A percentile compares a stretch with the other conserved stretches of the same genome.
Conservation (phyloP, 2,888 invertebrate genomes). For the Calliopum simillimum region DNA sequence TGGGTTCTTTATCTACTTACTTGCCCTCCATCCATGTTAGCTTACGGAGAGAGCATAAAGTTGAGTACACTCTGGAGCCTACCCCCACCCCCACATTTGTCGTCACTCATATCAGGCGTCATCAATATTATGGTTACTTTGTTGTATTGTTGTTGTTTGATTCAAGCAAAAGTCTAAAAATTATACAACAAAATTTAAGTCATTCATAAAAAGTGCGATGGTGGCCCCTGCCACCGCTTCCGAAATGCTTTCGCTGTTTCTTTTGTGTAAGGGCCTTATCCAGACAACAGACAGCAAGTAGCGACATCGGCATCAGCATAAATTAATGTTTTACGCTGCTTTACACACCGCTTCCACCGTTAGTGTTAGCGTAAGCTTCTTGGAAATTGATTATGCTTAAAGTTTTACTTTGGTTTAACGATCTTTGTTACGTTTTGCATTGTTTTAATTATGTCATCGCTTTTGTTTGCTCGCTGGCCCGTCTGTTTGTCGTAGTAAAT, state of each 20-base stretch:
- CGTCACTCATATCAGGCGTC: slow-evolving; percentile 20
- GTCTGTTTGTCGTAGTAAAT: background rate
- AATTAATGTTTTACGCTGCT: background rate
- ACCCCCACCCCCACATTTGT: background rate
- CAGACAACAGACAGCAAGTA: background rate
- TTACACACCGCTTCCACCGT: background rate
- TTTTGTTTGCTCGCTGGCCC: background rate
- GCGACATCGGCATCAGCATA: background rate
- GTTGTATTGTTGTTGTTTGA: background rate
- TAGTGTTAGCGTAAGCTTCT: background rate
- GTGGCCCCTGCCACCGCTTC: no score
- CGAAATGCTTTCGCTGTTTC: background rate
- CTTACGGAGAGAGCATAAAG: background rate
- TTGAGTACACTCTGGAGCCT: background rate
- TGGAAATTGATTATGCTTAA: slow-evolving; percentile 4
- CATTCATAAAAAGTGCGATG: no score
- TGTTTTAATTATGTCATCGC: slow-evolving; percentile 21
- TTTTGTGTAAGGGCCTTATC: background rate
- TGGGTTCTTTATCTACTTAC: background rate
- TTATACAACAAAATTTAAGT: no score
- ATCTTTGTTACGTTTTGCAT: background rate
- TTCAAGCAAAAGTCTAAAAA: background rate
- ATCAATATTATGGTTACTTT: slow-evolving; percentile 25
- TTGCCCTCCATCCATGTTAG: background rate
- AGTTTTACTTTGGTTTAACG: background rate